These are phyloP conservation scores for Poeciliopsis turneri DNA, from an alignment of 2,797 vertebrate species.

Conservation along the genomic window DNA sequence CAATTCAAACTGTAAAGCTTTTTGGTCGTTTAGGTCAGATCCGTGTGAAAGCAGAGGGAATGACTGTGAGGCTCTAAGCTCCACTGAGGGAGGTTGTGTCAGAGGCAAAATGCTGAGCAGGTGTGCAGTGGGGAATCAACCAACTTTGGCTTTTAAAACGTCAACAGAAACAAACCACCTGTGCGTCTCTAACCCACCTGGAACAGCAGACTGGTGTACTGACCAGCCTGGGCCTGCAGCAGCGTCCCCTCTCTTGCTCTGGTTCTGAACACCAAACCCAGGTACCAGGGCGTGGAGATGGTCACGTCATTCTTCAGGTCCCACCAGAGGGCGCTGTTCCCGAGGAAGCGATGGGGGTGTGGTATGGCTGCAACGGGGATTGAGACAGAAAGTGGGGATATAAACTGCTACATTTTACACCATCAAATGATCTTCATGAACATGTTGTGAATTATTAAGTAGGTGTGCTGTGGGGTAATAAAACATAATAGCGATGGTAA, in stretches of 20 bases:
- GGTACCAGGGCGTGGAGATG: constrained; percentile 94
- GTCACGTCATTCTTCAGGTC: constrained; percentile 93
- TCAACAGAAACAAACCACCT: background rate
- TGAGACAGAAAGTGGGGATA: background rate
- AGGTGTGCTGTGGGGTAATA: background rate
- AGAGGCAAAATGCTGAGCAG: background rate
- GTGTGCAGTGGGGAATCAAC: background rate
- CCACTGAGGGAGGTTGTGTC: background rate
- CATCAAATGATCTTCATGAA: background rate
- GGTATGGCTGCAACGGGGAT: constrained; percentile 85
- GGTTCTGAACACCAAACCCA: constrained; percentile 94
- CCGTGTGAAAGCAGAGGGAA: background rate
- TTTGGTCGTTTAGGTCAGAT: background rate
- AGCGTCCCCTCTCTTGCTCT: constrained; percentile 87
- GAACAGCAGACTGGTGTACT: constrained; percentile 91
- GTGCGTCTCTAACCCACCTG: constrained; percentile 79
- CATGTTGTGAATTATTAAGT: background rate
- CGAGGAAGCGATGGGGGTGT: constrained; percentile 92
- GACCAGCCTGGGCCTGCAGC: constrained; percentile 91
- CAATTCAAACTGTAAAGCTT: background rate
- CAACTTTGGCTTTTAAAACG: background rate
- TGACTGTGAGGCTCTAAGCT: background rate
- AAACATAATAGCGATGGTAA: background rate
- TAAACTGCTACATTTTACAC: background rate
- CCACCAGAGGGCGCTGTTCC: constrained; percentile 93